phyloP scores from a whole-genome alignment of 1,140 invertebrate genomes.

The Hypothenemus hampei region DNA sequence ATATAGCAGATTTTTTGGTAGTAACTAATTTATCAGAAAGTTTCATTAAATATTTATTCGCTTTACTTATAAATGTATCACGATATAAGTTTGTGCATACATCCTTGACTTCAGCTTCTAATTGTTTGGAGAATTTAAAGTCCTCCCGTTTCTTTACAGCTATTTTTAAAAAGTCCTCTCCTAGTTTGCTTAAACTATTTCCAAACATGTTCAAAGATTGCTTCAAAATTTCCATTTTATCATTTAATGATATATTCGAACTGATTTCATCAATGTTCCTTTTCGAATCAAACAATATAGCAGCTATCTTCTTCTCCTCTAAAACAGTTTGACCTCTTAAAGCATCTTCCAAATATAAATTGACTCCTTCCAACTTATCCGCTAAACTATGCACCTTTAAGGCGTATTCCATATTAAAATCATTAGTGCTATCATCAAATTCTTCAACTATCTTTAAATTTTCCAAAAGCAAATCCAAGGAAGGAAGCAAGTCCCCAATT shows the following conservation, averaged over 20 bases:
- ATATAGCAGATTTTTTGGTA: constrained; percentile 8
- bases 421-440: constrained; percentile 24
- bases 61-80: constrained; percentile 18
- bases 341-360: constrained; percentile 20
- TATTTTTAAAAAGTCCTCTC: constrained; percentile 8
- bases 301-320: constrained; percentile 14
- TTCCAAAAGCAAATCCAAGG: constrained; percentile 15
- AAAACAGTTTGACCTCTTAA: constrained; percentile 5
- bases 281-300: constrained; percentile 14
- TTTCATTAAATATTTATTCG: constrained; percentile 2
- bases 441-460: constrained; percentile 19
- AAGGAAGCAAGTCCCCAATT: constrained; percentile 8
- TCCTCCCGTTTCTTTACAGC: constrained; percentile 20
- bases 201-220: constrained; percentile 20
- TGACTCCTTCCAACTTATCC: constrained; percentile 22
- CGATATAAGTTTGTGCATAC: constrained; percentile 7
- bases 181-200: background rate
- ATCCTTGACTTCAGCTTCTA: constrained; percentile 4
- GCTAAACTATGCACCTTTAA: constrained; percentile 17
- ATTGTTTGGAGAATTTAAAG: constrained; percentile 16
- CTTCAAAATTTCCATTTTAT: constrained; percentile 32
- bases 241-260: constrained; percentile 16
- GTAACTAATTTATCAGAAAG: constrained; percentile 9
- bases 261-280: constrained; percentile 1
- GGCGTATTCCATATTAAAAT: constrained; percentile 24